phyloP scores from a whole-genome alignment of 2,113 vertebrate species.

The Oceanodroma tethys region DNA sequence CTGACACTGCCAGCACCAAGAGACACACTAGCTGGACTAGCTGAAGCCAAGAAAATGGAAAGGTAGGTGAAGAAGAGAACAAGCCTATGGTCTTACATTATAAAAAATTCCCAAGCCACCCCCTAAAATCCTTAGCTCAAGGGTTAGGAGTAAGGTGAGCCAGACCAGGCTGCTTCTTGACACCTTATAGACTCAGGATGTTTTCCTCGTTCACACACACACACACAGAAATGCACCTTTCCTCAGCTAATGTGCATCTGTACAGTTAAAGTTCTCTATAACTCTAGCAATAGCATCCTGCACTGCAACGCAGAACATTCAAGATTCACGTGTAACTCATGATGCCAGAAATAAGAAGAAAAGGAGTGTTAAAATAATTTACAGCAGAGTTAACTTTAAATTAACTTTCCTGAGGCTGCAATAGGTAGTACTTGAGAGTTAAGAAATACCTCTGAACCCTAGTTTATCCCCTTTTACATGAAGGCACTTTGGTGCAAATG shows the following conservation, averaged over 20 bases:
- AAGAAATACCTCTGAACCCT: not conserved
- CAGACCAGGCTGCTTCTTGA: not conserved
- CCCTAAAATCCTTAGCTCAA: not conserved
- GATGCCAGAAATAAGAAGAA: not conserved
- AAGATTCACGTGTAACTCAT: not conserved
- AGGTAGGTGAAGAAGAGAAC: not conserved
- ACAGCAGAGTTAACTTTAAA: not conserved
- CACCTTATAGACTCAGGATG: not conserved
- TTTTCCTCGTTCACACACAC: not conserved
- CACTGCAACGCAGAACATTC: not conserved
- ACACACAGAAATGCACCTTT: not conserved
- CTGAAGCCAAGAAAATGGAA: not conserved
- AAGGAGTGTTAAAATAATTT: not conserved
- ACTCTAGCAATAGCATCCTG: not conserved
- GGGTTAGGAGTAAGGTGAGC: not conserved
- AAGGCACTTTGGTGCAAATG: not conserved
- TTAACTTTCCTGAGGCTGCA: not conserved
- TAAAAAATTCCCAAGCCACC: not conserved
- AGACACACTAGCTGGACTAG: not conserved
- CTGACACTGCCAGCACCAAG: not conserved
- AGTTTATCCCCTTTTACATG: not conserved
- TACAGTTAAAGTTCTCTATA: not conserved
- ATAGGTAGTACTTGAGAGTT: not conserved
- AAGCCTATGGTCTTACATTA: not conserved
- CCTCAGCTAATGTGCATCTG: not conserved